phyloP scores from a whole-genome alignment of 2,888 invertebrate species.

The Arrhopalites spinosus region DNA sequence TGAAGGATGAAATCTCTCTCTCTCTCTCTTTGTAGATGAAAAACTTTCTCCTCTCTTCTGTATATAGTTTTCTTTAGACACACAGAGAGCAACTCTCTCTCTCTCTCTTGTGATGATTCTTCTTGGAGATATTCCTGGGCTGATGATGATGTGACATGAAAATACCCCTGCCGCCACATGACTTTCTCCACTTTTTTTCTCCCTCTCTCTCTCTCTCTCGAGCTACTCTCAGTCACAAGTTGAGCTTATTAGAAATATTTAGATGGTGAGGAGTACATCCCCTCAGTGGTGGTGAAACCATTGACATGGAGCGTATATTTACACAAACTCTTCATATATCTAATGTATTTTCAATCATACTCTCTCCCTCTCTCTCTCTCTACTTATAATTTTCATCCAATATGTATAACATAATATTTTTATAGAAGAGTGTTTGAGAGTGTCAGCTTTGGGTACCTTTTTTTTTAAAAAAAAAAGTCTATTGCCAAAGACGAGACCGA shows the following conservation, averaged over 20 bases:
- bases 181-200: constrained; percentile 6
- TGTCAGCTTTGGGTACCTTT: too few species aligned
- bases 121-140: not conserved
- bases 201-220: not conserved
- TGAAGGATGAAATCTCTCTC: not conserved
- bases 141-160: constrained; percentile 13
- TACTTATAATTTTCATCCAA: not conserved
- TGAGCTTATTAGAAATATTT: too few species aligned
- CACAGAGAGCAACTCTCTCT: too few species aligned
- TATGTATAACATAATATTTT: too few species aligned
- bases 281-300: too few species aligned
- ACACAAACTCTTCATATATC: too few species aligned
- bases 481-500: too few species aligned
- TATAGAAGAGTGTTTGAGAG: too few species aligned
- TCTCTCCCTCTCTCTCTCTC: not conserved
- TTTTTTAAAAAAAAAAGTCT: too few species aligned
- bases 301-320: too few species aligned
- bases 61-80: not conserved
- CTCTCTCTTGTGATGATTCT: too few species aligned
- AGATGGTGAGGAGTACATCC: too few species aligned
- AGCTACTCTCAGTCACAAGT: not conserved
- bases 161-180: constrained; percentile 5
- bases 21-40: not conserved
- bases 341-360: not conserved
- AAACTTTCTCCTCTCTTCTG: not conserved